Base-by-base conservation (phyloP, 2,113 vertebrate species). In the Melospiza georgiana region DNA sequence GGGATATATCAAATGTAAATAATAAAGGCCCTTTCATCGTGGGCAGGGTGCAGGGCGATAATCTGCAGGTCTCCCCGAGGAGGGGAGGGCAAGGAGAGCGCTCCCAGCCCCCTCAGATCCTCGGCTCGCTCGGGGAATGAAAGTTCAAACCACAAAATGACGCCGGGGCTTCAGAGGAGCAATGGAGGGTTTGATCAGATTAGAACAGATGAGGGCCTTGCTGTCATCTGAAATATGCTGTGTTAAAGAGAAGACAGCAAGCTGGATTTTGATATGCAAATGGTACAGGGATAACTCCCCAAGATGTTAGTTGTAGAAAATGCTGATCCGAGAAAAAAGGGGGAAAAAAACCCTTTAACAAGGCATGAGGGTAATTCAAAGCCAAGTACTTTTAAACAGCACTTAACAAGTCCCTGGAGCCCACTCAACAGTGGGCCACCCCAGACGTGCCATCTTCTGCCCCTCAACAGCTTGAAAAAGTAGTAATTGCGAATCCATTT, bases 371-470 rank as follows among this genome's bases (percentile, higher is more conserved):
- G 98, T 98, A 99, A 99, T 99, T 99, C 98, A 99, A 98, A 99
- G 98, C 98, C 98, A 98, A 99, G 98, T 98, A 98, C 98, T 99
- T 98, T 99, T 98, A 97, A 99, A 98, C 98, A 98, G 98, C 97
- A 98, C 98, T 99, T 99, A 99, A 99, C 99, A 99, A 99, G 99
- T 98, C 99, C 98, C 99, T 90, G 89, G 98, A 99, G 99, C 98
- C 98, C 97, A 98, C 98, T 99, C 97, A 98, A 99, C 98, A 98
- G 97, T 97, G 89, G 95, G 97, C 97, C 98, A 98, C 96, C 98
- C 98, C 97, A 97, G 98, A 98, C 98, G 98, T 98, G 97, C 97
- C 95, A 97, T 98, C 98, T 97, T 97, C 96, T 96, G 97, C 97
- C 98, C 98, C 98, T 98, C 98, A 97, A 99, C 98, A 99, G 98